Evolutionary conservation across 2,888 invertebrate genomes (phyloP), one percentile per base, ranked within the genome.

Genomic region (Acanthosepion pharaonis): DNA sequence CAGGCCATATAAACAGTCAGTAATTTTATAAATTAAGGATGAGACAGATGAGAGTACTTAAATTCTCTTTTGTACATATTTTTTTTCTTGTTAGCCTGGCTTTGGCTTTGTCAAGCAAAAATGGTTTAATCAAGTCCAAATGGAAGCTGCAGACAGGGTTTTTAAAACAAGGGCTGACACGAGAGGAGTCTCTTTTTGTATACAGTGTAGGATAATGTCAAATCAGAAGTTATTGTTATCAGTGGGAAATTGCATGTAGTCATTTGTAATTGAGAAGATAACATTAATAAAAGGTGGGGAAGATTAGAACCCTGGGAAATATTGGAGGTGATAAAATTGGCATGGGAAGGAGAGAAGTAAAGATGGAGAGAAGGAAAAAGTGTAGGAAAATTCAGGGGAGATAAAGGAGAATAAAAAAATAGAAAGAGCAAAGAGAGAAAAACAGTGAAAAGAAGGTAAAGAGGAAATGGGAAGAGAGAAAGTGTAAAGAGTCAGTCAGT

Each of bases 191-290:
- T 78, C 42, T 64, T 59, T 78, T 78, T 15, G 28, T 51, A 33
- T 93, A 48, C 93, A 93, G 48, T 93, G 53, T 28, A 42, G 33
- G 25, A 93, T 51, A 48, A 93, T 53, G 93, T 53, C 93, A 93
- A 20, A 53, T 93, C 42, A n/a, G 93, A 93, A n/a, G 53, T 49
- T 49, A 53, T 51, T 49, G 93, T 49, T 49, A 53, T 93, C 53
- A 28, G 53, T n/a, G 93, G 53, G 93, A 53, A 93, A 42, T 28
- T 28, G 93, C 93, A 51, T 49, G 18, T 48, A 53, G 93, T 28
- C 49, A n/a, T 78, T 78, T 78, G 78, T 78, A 78, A 78, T 78
- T 78, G 78, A 93, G 93, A 53, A 20, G 49, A 42, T 49, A 48
- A 28, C 49, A 5, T 93, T 93, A 53, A 51, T 49, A 28, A 93